Evolutionary conservation across 2,113 vertebrate species (phyloP).

Genomic region (Boleophthalmus pectinirostris): DNA sequence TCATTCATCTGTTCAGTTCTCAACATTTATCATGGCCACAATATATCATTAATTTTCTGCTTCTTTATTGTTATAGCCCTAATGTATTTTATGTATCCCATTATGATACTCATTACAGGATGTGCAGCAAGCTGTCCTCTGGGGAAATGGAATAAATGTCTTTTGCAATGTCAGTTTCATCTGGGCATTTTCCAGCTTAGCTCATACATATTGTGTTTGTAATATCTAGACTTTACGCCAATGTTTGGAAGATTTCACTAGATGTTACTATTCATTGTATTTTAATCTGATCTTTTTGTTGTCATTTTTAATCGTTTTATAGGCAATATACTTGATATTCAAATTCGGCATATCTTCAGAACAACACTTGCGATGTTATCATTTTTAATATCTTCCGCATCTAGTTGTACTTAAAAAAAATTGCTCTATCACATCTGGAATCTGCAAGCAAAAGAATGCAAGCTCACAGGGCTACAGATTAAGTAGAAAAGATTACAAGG

Average conservation of each 20-base stretch:
- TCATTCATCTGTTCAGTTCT: not conserved
- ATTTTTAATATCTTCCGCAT: not conserved
- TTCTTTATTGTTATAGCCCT: not conserved
- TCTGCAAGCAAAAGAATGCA: not conserved
- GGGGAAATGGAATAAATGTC: conserved; percentile 2
- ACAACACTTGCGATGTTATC: too few species aligned
- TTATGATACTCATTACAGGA: conserved; percentile 1
- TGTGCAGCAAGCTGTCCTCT: not conserved
- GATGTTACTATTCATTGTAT: too few species aligned
- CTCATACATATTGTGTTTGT: not conserved
- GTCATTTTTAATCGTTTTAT: too few species aligned
- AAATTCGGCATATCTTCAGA: too few species aligned
- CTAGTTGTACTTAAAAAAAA: not conserved
- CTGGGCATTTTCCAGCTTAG: not conserved
- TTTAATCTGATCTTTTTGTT: too few species aligned
- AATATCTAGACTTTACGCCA: not conserved
- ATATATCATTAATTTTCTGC: not conserved
- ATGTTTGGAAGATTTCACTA: too few species aligned
- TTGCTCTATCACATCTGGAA: not conserved
- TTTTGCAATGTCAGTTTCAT: conserved; percentile 2
- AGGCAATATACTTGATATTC: too few species aligned
- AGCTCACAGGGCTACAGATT: not conserved
- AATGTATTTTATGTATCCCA: not conserved
- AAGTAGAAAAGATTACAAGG: too few species aligned
- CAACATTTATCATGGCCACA: not conserved